Conservation (phyloP, 2,797 vertebrate species). For the Hyperoplus immaculatus region DNA sequence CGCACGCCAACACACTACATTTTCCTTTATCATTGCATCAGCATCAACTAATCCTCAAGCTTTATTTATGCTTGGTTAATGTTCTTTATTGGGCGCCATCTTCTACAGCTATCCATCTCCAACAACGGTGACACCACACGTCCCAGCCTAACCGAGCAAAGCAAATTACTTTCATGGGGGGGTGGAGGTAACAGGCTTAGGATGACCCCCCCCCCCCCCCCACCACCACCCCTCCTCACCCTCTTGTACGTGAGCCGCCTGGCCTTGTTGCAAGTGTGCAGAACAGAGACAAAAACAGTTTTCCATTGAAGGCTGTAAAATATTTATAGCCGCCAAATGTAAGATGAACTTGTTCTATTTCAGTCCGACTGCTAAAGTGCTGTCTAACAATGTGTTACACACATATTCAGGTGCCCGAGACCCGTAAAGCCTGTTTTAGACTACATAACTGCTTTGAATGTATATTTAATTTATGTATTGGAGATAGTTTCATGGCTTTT, state of each 20-base stretch:
- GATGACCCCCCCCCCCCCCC: not conserved
- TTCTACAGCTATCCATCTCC: constrained; percentile 31
- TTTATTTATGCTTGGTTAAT: constrained; percentile 14
- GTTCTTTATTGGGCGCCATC: constrained; percentile 19
- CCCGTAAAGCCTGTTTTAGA: constrained; percentile 13
- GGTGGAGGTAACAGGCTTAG: constrained; percentile 13
- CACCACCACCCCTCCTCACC: not conserved
- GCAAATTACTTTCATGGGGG: constrained; percentile 26
- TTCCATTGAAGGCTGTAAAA: constrained; percentile 51
- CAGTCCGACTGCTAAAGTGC: constrained; percentile 20
- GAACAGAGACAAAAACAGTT: constrained; percentile 50
- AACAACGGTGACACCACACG: not conserved
- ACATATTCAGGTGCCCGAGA: constrained; percentile 14
- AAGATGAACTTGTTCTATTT: constrained; percentile 48
- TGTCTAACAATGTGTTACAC: constrained; percentile 46
- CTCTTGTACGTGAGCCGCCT: not conserved
- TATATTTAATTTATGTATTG: constrained; percentile 3
- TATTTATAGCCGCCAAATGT: constrained; percentile 58
- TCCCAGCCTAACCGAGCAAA: constrained; percentile 12
- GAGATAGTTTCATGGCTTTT: not conserved
- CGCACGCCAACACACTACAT: constrained; percentile 3
- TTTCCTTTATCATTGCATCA: constrained; percentile 13
- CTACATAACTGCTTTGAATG: not conserved
- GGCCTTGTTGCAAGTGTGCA: constrained; percentile 33
- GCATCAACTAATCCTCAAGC: constrained; percentile 16